These are phyloP conservation scores for Holacanthus passer DNA, from an alignment of 2,113 vertebrate genomes.

Conservation along the genomic window DNA sequence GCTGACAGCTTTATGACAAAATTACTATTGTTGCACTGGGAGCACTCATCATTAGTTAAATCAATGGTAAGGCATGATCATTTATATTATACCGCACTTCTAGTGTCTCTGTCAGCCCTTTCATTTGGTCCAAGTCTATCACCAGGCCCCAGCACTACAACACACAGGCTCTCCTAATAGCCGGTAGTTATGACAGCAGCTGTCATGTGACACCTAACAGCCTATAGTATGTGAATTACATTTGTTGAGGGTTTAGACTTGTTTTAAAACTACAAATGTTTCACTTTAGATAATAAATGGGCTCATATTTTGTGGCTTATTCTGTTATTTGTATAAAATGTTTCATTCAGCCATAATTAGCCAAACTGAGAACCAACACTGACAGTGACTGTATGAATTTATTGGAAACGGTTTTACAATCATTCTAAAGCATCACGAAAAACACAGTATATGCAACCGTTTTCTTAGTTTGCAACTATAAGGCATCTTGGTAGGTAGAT, in stretches of 20 bases:
- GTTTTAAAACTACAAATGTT: background rate
- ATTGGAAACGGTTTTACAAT: too few relatives aligned
- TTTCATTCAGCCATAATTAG: background rate
- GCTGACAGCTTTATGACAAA: constrained; percentile 90
- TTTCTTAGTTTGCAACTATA: too few relatives aligned
- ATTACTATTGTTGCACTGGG: constrained; percentile 87
- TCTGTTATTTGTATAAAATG: background rate
- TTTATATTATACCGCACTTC: constrained; percentile 79
- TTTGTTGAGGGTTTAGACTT: background rate
- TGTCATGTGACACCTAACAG: constrained; percentile 59
- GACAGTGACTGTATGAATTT: background rate
- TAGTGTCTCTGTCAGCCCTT: constrained; percentile 71
- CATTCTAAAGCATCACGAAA: too few relatives aligned
- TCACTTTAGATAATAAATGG: background rate
- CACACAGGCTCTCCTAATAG: constrained; percentile 63
- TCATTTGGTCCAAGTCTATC: constrained; percentile 81
- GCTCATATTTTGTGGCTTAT: background rate
- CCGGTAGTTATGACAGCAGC: constrained; percentile 64
- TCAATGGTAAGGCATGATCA: constrained; percentile 83
- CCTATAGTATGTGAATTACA: constrained; percentile 20
- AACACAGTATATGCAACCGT: too few relatives aligned
- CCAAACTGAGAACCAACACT: background rate
- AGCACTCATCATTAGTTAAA: constrained; percentile 87
- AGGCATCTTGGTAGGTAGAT: too few relatives aligned
- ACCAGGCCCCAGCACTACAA: constrained; percentile 66